These are phyloP conservation scores for Pseudeuparius sepicola DNA, from an alignment of 2,888 invertebrate genomes.

Conservation along the genomic window DNA sequence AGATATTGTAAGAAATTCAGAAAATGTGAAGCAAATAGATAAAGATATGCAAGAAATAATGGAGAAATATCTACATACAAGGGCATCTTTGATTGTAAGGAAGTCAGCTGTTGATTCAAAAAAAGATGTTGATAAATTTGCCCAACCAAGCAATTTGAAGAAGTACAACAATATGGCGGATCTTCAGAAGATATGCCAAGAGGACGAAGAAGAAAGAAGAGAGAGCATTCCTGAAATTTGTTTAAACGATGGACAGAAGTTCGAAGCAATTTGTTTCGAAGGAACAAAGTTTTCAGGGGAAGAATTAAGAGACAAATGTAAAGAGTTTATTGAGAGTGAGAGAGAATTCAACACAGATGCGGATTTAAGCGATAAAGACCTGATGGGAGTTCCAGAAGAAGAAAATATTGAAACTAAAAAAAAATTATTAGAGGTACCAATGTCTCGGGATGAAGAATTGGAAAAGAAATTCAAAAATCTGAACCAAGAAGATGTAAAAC, in stretches of 20 bases:
- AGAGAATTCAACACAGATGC: no score
- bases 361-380: no score
- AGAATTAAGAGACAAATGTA: no score
- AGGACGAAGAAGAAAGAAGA: no score
- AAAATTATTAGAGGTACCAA: no score
- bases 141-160: constrained; percentile 10
- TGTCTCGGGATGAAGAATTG: constrained; percentile 7
- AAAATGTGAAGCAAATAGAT: constrained; percentile 19
- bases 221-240: no score
- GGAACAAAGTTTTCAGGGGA: no score
- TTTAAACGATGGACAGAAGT: no score
- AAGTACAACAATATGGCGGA: constrained; percentile 17
- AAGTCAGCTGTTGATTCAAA: constrained; percentile 15
- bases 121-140: not conserved
- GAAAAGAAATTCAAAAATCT: constrained; percentile 12
- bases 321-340: no score
- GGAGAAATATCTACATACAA: constrained; percentile 24
- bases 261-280: no score
- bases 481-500: constrained; percentile 20
- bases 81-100: constrained; percentile 22
- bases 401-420: no score
- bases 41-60: constrained; percentile 25
- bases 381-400: no score
- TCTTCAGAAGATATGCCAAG: constrained; percentile 7
- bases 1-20: constrained; percentile 8